A percentile compares a stretch with the other conserved stretches of the same genome.
Evolutionary conservation across 1,140 invertebrate genomes (phyloP).

Genomic region (Phenacoccus solenopsis): DNA sequence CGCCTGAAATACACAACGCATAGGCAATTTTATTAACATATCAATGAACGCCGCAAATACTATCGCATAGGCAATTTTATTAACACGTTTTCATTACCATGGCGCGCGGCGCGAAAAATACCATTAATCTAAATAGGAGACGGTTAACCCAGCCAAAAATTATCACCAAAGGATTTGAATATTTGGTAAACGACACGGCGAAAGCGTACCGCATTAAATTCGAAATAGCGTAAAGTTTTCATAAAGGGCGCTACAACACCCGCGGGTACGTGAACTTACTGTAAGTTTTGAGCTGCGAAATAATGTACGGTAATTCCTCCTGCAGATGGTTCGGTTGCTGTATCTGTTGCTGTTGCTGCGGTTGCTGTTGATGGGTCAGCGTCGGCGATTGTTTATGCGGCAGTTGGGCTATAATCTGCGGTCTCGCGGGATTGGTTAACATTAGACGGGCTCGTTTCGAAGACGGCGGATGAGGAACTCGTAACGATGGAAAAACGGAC

Average conservation of each 20-base stretch:
- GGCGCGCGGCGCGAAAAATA: no score
- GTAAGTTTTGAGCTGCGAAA: conserved; percentile 24
- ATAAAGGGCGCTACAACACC: background rate
- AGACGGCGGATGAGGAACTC: conserved; percentile 33
- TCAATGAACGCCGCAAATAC: background rate
- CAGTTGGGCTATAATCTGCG: conserved; percentile 23
- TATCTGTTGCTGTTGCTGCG: conserved; percentile 6
- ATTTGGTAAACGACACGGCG: background rate
- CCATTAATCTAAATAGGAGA: background rate
- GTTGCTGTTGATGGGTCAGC: conserved; percentile 11
- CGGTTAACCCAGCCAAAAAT: background rate
- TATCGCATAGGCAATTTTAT: no score
- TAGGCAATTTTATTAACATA: background rate
- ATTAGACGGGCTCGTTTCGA: conserved; percentile 36
- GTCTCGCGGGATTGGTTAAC: conserved; percentile 28
- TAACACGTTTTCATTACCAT: no score
- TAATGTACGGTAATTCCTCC: background rate
- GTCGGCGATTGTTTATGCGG: conserved; percentile 19
- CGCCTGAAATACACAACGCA: background rate
- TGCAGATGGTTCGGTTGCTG: background rate
- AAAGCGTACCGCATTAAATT: background rate
- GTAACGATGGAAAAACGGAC: conserved; percentile 28
- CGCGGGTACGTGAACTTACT: conserved; percentile 11
- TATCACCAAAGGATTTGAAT: background rate
- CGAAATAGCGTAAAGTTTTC: background rate